These are phyloP conservation scores for Semaprochilodus insignis DNA, from an alignment of 2,797 vertebrate genomes.

Conservation along the genomic window DNA sequence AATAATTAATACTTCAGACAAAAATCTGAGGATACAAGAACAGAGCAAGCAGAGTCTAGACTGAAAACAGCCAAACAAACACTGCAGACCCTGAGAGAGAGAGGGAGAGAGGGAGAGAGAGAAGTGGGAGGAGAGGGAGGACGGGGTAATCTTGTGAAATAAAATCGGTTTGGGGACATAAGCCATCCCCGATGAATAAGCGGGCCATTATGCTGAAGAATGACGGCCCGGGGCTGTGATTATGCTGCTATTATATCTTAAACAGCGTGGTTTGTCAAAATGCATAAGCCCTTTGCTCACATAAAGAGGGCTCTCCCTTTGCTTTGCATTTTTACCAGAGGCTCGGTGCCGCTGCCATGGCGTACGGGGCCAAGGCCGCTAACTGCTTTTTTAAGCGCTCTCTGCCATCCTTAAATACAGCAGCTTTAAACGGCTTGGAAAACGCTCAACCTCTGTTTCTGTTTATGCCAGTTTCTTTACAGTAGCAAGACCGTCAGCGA, in stretches of 20 bases:
- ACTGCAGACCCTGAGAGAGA: constrained; percentile 7
- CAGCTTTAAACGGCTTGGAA: constrained; percentile 55
- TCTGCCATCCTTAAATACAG: constrained; percentile 58
- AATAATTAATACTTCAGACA: background rate
- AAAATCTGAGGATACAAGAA: background rate
- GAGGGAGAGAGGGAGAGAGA: constrained; percentile 11
- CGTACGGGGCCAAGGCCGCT: constrained; percentile 49
- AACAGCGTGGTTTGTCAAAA: constrained; percentile 92
- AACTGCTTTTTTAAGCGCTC: constrained; percentile 42
- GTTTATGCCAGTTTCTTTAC: background rate
- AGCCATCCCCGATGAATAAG: constrained; percentile 87
- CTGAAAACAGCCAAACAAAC: constrained; percentile 4
- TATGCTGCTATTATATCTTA: constrained; percentile 93
- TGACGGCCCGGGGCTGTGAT: constrained; percentile 88
- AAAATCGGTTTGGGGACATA: constrained; percentile 82
- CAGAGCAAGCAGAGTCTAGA: background rate
- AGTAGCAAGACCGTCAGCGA: background rate
- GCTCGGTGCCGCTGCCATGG: constrained; percentile 72
- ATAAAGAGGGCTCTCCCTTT: constrained; percentile 61
- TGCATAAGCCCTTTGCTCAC: constrained; percentile 76
- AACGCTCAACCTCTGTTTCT: constrained; percentile 43
- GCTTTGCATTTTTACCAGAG: constrained; percentile 67
- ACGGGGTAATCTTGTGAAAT: constrained; percentile 83
- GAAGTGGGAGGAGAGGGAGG: constrained; percentile 61
- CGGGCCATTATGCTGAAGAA: constrained; percentile 90